Evolutionary conservation across 2,888 invertebrate species (phyloP).

Genomic region (Rutpela maculata): DNA sequence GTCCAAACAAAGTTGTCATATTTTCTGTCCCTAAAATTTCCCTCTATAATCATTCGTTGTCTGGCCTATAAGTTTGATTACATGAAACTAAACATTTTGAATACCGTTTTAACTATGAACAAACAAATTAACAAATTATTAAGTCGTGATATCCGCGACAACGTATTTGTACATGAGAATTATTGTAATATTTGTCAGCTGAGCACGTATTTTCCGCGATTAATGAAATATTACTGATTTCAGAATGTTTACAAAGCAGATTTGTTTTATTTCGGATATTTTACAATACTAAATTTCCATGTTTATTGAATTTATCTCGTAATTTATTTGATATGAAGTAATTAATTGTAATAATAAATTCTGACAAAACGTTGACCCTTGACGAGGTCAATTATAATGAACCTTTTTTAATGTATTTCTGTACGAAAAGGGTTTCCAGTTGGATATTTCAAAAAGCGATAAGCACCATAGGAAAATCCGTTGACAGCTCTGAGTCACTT

Average conservation of each 20-base stretch:
- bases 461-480: no score
- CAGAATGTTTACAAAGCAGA: background rate
- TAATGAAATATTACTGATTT: conserved; percentile 5
- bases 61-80: no score
- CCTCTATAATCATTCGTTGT: no score
- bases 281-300: background rate
- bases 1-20: no score
- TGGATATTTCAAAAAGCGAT: no score
- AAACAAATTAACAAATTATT: background rate
- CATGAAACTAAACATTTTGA: background rate
- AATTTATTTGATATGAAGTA: background rate
- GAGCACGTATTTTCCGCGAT: conserved; percentile 2
- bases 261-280: background rate
- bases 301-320: conserved; percentile 2
- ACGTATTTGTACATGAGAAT: background rate
- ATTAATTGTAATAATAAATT: background rate
- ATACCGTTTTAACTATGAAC: background rate
- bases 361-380: background rate
- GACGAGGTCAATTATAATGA: background rate
- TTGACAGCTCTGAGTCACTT: no score
- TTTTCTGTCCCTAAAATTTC: no score
- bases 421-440: no score
- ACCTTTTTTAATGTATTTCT: no score
- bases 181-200: background rate
- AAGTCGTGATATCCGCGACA: background rate